These are phyloP conservation scores for Triplophysa tibetana DNA, from an alignment of 2,113 vertebrate species.

Conservation along the genomic window DNA sequence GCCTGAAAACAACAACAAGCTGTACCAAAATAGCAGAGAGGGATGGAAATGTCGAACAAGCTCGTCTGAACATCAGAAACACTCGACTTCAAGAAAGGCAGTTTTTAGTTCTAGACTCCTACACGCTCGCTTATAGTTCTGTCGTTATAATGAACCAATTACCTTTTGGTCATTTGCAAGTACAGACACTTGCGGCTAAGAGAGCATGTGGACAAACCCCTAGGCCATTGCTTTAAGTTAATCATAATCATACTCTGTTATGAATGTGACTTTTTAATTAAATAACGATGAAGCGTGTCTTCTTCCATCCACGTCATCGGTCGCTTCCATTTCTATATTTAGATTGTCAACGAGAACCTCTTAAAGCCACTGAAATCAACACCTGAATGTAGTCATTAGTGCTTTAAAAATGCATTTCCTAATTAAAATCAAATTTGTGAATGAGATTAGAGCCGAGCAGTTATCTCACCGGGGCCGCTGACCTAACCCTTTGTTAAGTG, in stretches of 20 bases:
- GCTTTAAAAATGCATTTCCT: constrained; percentile 9
- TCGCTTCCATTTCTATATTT: not conserved
- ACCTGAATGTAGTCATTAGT: constrained; percentile 21
- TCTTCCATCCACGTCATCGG: not conserved
- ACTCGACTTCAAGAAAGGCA: not conserved
- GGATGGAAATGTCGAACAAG: constrained; percentile 48
- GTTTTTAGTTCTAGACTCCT: constrained; percentile 18
- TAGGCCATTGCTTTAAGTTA: not conserved
- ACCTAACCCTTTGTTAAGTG: constrained; percentile 43
- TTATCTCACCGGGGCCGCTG: constrained; percentile 37
- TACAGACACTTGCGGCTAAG: not conserved
- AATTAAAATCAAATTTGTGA: constrained; percentile 44
- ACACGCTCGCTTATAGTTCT: not conserved
- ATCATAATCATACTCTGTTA: not conserved
- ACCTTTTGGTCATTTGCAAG: not conserved
- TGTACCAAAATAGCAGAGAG: constrained; percentile 41
- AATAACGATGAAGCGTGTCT: constrained; percentile 3
- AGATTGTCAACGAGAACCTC: not conserved
- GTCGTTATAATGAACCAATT: not conserved
- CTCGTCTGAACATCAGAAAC: constrained; percentile 22
- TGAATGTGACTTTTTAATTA: not conserved
- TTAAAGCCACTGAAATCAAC: constrained; percentile 26
- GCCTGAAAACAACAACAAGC: constrained; percentile 31
- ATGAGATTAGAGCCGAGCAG: constrained; percentile 49
- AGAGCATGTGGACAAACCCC: not conserved